A percentile compares a stretch with the other conserved stretches of the same genome.
phyloP scores from a whole-genome alignment of 2,888 invertebrate genomes.

The Cephus sareptanus region DNA sequence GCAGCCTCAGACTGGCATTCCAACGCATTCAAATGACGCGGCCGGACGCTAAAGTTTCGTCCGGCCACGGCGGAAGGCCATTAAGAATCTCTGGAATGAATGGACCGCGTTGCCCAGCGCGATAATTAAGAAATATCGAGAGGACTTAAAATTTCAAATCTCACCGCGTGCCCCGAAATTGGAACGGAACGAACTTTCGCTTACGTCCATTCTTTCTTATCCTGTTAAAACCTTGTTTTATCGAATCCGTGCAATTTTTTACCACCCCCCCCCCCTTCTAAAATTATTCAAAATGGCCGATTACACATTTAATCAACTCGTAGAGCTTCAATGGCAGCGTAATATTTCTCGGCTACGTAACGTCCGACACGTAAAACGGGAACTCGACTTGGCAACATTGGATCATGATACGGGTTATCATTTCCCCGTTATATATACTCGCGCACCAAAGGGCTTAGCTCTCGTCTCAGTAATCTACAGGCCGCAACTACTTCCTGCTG shows the following conservation, averaged over 20 bases:
- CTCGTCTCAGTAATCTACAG: constrained; percentile 31
- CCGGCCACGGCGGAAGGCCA: constrained; percentile 34
- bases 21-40: constrained; percentile 47
- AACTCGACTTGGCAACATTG: constrained; percentile 44
- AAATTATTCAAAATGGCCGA: neutral
- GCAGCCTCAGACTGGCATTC: constrained; percentile 36
- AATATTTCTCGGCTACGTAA: neutral
- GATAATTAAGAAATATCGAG: constrained; percentile 46
- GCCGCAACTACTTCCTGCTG: constrained; percentile 37
- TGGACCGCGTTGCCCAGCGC: constrained; percentile 31
- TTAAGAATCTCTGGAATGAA: constrained; percentile 48
- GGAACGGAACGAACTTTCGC: neutral
- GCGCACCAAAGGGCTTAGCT: constrained; percentile 20
- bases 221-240: neutral
- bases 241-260: neutral
- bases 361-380: constrained; percentile 22
- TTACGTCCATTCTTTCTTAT: neutral
- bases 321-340: neutral
- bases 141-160: constrained; percentile 20
- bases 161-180: neutral
- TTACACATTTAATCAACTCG: neutral
- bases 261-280: neutral
- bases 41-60: constrained; percentile 28
- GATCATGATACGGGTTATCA: constrained; percentile 45
- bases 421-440: constrained; percentile 35